Evolutionary conservation across 23 tunicate species (phyloP), one percentile per base, ranked within the genome.

Genomic region (Diplosoma virens): DNA sequence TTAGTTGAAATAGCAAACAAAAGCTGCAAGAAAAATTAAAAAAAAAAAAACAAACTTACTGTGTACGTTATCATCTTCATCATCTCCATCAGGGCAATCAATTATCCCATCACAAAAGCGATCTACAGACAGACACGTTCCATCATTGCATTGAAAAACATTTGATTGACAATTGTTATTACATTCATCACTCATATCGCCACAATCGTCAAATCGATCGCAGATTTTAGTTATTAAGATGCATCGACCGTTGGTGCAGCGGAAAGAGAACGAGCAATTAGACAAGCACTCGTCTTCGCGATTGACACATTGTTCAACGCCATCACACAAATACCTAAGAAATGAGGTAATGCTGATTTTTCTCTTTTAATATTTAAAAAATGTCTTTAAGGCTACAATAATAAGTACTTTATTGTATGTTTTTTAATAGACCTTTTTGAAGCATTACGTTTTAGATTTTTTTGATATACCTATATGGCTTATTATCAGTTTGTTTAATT

Each of bases 151-250:
- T 17, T 60, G 66, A 48, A 82, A 89, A 0, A 30, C 16, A 2
- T 48, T 27, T 31, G 33, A 6, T 1, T 79, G 75, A 20, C 66
- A 76, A 33, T 32, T 29, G 9, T 24, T 64, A 25, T 32, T 52
- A 25, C 88, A 82, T 78, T 89, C 96, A 77, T 89, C 96, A 33
- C 88, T 82, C 87, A 83, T 83, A 61, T 89, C 96, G 1, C 88
- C 84, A 78, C 96, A 89, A 53, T 89, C 81, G 48, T 82, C 88
- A 4, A n/a, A 31, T 21, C 96, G 66, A 35, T 82, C 77, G 47
- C 96, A 63, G 11, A 24, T 26, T 60, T 80, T 50, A 31, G 63
- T 33, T 25, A 32, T 59, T 21, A 78, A 32, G 71, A 82, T 76
- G 50, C 87, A 59, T 25, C 67, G 69, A 73, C 86, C 81, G 66